Evolutionary conservation across 2,113 vertebrate genomes (phyloP).

Genomic region (Hippocampus mohnikei): DNA sequence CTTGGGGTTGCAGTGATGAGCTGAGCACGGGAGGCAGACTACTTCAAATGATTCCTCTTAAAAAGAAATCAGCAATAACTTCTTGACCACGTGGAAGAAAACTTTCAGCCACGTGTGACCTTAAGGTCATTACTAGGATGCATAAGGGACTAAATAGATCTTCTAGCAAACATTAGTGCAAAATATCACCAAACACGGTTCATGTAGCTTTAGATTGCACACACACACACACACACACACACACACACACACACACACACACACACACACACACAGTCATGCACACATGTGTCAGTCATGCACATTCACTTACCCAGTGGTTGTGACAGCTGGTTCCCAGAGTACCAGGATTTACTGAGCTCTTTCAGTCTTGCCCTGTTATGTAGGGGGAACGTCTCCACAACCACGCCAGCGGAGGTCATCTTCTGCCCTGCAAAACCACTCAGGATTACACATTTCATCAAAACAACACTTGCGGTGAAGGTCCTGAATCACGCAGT

Average conservation of each 20-base stretch:
- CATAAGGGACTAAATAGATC: background rate
- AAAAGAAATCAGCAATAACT: background rate
- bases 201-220: too few species aligned
- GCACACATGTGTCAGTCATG: conserved; percentile 1
- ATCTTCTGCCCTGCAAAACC: conserved; percentile 73
- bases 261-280: too few species aligned
- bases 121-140: background rate
- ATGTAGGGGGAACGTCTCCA: conserved; percentile 70
- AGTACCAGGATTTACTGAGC: conserved; percentile 74
- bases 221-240: background rate
- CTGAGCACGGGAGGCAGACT: background rate
- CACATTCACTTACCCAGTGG: conserved; percentile 69
- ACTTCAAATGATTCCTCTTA: background rate
- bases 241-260: too few species aligned
- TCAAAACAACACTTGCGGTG: background rate
- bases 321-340: conserved; percentile 65
- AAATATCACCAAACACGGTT: too few species aligned
- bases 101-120: background rate
- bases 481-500: background rate
- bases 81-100: background rate
- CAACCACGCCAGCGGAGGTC: conserved; percentile 60
- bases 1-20: background rate
- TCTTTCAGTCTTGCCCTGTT: conserved; percentile 54
- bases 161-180: too few species aligned
- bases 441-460: background rate